Evolutionary conservation across 2,113 vertebrate genomes (phyloP), one percentile per base, ranked within the genome.

Genomic region (human (Homo sapiens)): DNA sequence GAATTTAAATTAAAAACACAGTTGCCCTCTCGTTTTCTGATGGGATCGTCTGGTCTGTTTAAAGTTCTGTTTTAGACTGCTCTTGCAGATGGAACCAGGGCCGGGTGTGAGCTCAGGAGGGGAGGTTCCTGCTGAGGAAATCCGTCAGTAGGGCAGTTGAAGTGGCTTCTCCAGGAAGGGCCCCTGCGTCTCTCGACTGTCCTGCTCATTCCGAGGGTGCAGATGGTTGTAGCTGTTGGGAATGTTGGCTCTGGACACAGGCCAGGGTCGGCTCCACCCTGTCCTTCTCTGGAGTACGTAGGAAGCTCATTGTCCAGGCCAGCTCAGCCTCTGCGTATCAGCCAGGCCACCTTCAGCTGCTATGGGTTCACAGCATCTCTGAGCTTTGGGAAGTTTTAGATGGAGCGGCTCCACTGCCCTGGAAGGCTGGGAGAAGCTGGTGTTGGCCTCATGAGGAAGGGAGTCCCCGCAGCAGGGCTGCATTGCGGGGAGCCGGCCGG

Each of bases 41-140:
- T 38, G 70, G 90, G 84, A 50, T 79, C 43, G 18, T 48, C 78
- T 72, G 1, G 0, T 40, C 16, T 16, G 8, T 11, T 35, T 40
- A 40, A 1, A 0, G 2, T 4, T 61, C 91, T 85, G 88, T 95
- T 97, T 88, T 94, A 82, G 61, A 93, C 75, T 52, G 55, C 61
- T 92, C 88, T 78, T 1, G 0, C 61, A 43, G 93, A 16, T 94
- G 73, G 70, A 98, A 97, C 88, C 93, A 96, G 93, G 97, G 96
- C 92, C 91, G 64, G 94, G 81, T 43, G 66, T 59, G 89, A 97
- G 89, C 59, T 9, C 4, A 0, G 5, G 43, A 18, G 18, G 13
- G 5, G 43, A 18, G 18, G 8, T 40, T 27, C 9, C 32, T n/a
- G 2, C 30, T 40, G 79, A 92, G 90, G 92, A 96, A 94, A 82